These are phyloP conservation scores for Stegostoma tigrinum DNA, from an alignment of 2,113 vertebrate genomes.

Conservation along the genomic window DNA sequence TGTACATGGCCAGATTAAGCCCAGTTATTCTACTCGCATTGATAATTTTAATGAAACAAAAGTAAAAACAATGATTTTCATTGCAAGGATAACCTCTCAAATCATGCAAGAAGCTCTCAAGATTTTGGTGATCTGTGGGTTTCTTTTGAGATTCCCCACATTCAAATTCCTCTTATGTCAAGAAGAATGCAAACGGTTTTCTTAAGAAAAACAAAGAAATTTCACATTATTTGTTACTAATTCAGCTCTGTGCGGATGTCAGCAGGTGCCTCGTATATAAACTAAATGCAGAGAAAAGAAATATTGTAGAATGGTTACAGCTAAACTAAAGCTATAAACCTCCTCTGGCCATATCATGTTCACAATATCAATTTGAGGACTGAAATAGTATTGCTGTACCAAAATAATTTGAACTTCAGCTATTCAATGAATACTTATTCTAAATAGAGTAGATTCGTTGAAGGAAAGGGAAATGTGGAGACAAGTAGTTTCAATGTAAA, in stretches of 20 bases:
- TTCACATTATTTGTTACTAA: slow-evolving; percentile 16
- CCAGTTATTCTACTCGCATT: neutral
- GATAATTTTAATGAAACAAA: neutral
- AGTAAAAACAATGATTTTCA: neutral
- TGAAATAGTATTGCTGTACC: neutral
- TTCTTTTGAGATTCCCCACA: neutral
- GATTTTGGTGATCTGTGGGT: neutral
- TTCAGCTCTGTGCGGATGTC: neutral
- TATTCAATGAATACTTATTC: slow-evolving; percentile 8
- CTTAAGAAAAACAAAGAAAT: slow-evolving; percentile 6
- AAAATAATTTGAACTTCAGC: neutral
- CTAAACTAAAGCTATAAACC: neutral
- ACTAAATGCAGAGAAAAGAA: neutral
- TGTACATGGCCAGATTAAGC: neutral
- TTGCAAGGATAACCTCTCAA: neutral
- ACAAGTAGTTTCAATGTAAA: slow-evolving; percentile 18
- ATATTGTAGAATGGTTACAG: neutral
- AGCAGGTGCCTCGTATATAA: slow-evolving; percentile 6
- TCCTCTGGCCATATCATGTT: neutral
- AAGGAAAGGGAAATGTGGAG: slow-evolving; percentile 20
- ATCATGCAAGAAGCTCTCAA: neutral
- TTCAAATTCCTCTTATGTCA: slow-evolving; percentile 23
- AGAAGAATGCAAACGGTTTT: neutral
- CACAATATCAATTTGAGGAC: neutral
- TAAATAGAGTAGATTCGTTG: neutral